Conservation (phyloP, 30 jellyfish, hydroid and myxozoan genomes). For the Aurelia coerulea region DNA sequence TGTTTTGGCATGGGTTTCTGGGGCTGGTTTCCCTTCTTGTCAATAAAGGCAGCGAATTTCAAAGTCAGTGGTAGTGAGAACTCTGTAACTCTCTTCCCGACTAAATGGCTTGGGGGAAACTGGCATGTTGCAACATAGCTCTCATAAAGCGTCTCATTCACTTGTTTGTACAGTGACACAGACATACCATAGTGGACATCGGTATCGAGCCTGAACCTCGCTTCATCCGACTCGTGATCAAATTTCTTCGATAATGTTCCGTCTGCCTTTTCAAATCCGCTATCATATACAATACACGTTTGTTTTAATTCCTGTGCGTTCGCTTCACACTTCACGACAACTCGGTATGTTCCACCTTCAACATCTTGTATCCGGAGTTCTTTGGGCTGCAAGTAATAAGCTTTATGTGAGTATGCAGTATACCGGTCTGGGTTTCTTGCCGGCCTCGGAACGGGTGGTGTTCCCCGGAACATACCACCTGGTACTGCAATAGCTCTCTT, state of each 20-base stretch:
- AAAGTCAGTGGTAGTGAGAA: slow-evolving; percentile 30
- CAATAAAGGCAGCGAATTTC: slow-evolving; percentile 31
- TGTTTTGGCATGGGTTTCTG: slow-evolving; percentile 23
- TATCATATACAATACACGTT: slow-evolving; percentile 43
- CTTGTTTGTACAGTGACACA: slow-evolving; percentile 19
- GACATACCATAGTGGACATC: slow-evolving; percentile 47
- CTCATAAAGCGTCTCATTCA: slow-evolving; percentile 19
- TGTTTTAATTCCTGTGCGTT: slow-evolving; percentile 28
- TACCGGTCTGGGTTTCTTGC: slow-evolving; percentile 59
- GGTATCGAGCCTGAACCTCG: slow-evolving; percentile 46
- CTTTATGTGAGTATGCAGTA: slow-evolving; percentile 38
- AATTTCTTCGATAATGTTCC: slow-evolving; percentile 17
- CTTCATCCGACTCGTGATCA: slow-evolving; percentile 34
- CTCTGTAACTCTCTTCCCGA: slow-evolving; percentile 34
- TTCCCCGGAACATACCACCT: slow-evolving; percentile 97
- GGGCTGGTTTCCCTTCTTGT: slow-evolving; percentile 25
- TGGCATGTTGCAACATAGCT: slow-evolving; percentile 33
- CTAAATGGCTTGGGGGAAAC: slow-evolving; percentile 47
- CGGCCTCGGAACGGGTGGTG: slow-evolving; percentile 68
- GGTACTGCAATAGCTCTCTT: slow-evolving; percentile 78
- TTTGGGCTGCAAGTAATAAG: slow-evolving; percentile 50
- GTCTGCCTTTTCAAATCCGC: slow-evolving; percentile 19
- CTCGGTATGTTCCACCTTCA: slow-evolving; percentile 38
- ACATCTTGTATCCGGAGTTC: slow-evolving; percentile 39
- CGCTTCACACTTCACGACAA: slow-evolving; percentile 51